These are phyloP conservation scores for Actinopyga echinites DNA, from an alignment of 53 echinoderm and acorn worm species.

Conservation along the genomic window DNA sequence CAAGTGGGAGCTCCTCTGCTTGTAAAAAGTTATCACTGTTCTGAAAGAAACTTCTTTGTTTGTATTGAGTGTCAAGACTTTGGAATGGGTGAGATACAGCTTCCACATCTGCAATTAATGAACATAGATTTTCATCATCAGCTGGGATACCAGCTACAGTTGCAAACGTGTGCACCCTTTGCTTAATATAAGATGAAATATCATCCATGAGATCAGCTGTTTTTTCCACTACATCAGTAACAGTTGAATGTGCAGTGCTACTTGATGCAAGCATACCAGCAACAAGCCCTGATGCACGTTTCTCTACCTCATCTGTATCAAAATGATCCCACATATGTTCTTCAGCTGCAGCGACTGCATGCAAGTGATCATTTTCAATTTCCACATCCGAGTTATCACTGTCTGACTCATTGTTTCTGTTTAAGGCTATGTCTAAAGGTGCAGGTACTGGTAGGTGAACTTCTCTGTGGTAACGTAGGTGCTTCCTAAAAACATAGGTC, in stretches of 20 bases:
- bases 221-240: constrained; percentile 34
- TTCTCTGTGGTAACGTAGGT: constrained; percentile 2
- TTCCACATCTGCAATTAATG: constrained; percentile 34
- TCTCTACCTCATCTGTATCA: constrained; percentile 36
- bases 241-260: constrained; percentile 50
- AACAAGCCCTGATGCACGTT: constrained; percentile 23
- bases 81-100: constrained; percentile 51
- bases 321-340: constrained; percentile 49
- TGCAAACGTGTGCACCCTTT: constrained; percentile 46
- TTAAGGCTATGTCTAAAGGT: background rate
- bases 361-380: background rate
- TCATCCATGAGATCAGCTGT: constrained; percentile 46
- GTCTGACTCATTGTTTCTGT: constrained; percentile 3
- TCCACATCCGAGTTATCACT: background rate
- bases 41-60: constrained; percentile 50
- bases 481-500: constrained; percentile 19
- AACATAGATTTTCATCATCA: constrained; percentile 45
- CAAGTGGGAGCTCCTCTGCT: constrained; percentile 49
- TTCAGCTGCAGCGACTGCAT: background rate
- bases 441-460: background rate
- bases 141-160: constrained; percentile 31
- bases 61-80: constrained; percentile 50
- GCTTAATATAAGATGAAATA: constrained; percentile 31
- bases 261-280: constrained; percentile 36
- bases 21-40: constrained; percentile 20